Base-by-base conservation (phyloP, 2,888 invertebrate genomes). In the Cerceris ruficornis region DNA sequence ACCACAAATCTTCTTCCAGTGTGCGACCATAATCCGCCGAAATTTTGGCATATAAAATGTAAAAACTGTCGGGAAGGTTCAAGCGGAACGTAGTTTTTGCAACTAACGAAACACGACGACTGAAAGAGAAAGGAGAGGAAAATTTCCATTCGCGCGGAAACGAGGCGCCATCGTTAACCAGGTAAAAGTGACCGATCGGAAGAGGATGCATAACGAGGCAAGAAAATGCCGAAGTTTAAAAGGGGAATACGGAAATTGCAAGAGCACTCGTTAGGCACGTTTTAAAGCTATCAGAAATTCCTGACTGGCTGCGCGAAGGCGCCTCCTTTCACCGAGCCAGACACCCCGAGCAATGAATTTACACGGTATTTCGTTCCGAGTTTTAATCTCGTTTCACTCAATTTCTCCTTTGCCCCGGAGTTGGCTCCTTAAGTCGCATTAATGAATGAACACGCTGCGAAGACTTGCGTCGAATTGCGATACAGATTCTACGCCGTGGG, bases 381-480 rank as follows among this genome's bases (percentile, higher is more conserved):
- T 86, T 85, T 81, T 77, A 83, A 86, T 75, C 81, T 81, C 65
- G 70, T 84, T 86, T 82, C 80, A 6, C 72, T 82, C 80, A 80
- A 82, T 82, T 83, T 80, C 77, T 69, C 83, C 65, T 76, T 69
- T 67, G 60, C 58, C 68, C 42, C 46, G 28, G 65, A 60, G 54
- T 66, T 65, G 57, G 69, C 72, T 75, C 78, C 84, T 84, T 84
- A 76, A 75, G 73, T 78, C 73, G 57, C 69, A 74, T 78, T 83
- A 84, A 83, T 75, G 81, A 81, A 77, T 68, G 75, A 77, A 83
- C 82, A 61, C 52, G 52, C 75, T 78, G 68, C 80, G 70, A 66
- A 70, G 64, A 68, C 67, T 50, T 9, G 39, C 54, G 60, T 69
- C 43, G 65, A 75, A 71, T 69, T 67, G 70, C 67, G 52, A 75